phyloP scores from a whole-genome alignment of 2,888 invertebrate genomes.

The Odontothrips loti region DNA sequence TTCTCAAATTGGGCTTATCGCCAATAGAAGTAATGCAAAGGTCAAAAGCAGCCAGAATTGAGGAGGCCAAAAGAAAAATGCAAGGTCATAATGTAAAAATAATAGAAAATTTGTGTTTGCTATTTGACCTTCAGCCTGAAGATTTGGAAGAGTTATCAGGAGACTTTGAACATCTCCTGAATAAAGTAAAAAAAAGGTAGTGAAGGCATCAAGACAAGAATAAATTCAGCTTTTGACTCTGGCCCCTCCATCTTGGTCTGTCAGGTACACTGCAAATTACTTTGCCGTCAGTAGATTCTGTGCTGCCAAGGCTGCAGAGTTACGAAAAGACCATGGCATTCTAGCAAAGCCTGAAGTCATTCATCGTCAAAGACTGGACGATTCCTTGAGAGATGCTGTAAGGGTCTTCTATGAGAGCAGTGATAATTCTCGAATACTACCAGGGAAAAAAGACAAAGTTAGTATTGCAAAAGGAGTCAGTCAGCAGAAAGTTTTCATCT shows the following conservation, averaged over 20 bases:
- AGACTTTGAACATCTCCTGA: too few species aligned
- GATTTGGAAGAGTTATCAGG: too few species aligned
- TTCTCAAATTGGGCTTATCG: too few species aligned
- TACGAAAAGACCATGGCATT: slow-evolving; percentile 31
- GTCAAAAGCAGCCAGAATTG: too few species aligned
- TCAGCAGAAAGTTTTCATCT: slow-evolving; percentile 34
- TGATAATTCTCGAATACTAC: slow-evolving; percentile 35
- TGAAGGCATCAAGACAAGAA: not conserved
- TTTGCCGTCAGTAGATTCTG: not conserved
- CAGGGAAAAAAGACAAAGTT: slow-evolving; percentile 35
- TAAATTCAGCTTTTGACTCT: not conserved
- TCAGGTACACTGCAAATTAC: not conserved
- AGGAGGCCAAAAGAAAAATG: too few species aligned
- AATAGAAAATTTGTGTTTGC: too few species aligned
- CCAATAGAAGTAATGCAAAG: too few species aligned
- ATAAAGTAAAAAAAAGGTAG: too few species aligned
- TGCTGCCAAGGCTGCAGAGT: not conserved
- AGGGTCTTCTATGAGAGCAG: slow-evolving; percentile 34
- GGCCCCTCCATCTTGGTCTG: not conserved
- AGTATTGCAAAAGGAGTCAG: slow-evolving; percentile 30
- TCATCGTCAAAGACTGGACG: slow-evolving; percentile 23
- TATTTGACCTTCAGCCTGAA: too few species aligned
- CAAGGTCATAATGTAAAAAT: too few species aligned
- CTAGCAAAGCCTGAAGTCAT: slow-evolving; percentile 32
- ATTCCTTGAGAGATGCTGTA: slow-evolving; percentile 27